Percentiles rank a stretch among this genome's conserved stretches.
Evolutionary conservation across 2,113 vertebrate species (phyloP).

Genomic region (Corythaixoides concolor): DNA sequence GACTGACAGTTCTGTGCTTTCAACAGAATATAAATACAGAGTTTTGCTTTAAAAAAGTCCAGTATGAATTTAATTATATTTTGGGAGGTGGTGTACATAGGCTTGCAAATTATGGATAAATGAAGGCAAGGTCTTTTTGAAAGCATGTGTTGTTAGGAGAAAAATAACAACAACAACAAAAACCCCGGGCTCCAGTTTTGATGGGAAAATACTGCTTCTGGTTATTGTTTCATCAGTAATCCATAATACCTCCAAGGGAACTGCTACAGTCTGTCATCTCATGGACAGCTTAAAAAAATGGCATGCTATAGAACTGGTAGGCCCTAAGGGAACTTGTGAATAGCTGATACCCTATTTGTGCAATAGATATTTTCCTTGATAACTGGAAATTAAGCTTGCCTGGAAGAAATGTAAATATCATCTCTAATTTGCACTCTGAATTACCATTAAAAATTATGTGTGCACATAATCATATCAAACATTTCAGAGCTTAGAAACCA

Average conservation of each 20-base stretch:
- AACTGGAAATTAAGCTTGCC: slow-evolving; percentile 75
- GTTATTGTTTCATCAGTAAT: slow-evolving; percentile 73
- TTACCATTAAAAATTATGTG: slow-evolving; percentile 70
- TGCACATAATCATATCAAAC: slow-evolving; percentile 67
- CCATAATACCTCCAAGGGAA: slow-evolving; percentile 66
- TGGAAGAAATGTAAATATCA: slow-evolving; percentile 73
- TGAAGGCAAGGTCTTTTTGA: slow-evolving; percentile 15
- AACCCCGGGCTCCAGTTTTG: slow-evolving; percentile 44
- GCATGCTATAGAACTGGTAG: slow-evolving; percentile 51
- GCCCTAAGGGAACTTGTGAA: slow-evolving; percentile 68
- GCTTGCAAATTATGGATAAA: slow-evolving; percentile 14
- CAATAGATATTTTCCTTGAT: slow-evolving; percentile 71
- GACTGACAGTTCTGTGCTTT: not conserved
- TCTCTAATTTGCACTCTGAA: slow-evolving; percentile 71
- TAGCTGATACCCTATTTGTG: slow-evolving; percentile 69
- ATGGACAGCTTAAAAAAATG: slow-evolving; percentile 62
- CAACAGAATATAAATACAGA: not conserved
- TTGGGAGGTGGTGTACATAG: not conserved
- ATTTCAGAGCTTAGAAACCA: slow-evolving; percentile 66
- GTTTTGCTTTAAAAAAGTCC: not conserved
- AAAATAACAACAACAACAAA: slow-evolving; percentile 38
- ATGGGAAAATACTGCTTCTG: slow-evolving; percentile 65
- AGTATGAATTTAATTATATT: slow-evolving; percentile 26
- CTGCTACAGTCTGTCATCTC: slow-evolving; percentile 69
- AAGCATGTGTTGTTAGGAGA: slow-evolving; percentile 9